Base-by-base conservation (phyloP, 2,797 vertebrate species). In the Aulostomus chinensis region DNA sequence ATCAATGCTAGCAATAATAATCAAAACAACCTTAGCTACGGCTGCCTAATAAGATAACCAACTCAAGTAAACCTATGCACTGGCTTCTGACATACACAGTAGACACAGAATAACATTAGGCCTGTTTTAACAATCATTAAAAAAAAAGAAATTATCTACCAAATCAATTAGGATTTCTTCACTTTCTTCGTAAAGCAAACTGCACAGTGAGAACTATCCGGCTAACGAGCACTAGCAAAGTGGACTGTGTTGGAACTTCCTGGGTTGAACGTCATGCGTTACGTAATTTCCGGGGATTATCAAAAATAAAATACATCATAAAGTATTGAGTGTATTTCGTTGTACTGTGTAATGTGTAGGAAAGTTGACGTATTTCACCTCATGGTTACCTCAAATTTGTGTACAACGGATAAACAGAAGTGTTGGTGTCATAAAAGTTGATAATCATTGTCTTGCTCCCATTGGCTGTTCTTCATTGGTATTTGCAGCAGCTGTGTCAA, bases 21-120 rank as follows among this genome's bases (percentile, higher is more conserved):
- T 59, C 70, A 70, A 80, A 86, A 80, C 71, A 81, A 68, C 57
- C 43, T 13, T 11, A 39, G 64, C 61, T 41, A 28, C 38, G 33
- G 73, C 74, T 67, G 10, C 40, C 31, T 55, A 30, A 34, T 45
- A 65, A 69, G 76, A 78, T 64, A 54, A 52, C 28, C 30, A 58
- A 58, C 51, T 58, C 64, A 47, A 50, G 55, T 1, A 20, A 39
- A 58, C 24, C 26, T 31, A 0, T 35, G 12, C 2, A 2, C 8
- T 9, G 18, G 43, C 66, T 59, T 47, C 1, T 31, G 5, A 20
- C 12, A 13, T 2, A 37, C 24, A 36, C 4, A 16, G 1, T 4
- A 0, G 6, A 2, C 0, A 13, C 5, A n/a, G 15, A 15, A 5
- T 1, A 11, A 9, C 4, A 12, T 14, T 2, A 0, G 21, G 2